Conservation (phyloP, 2,797 vertebrate genomes). For the Platyrinchus mystaceus region DNA sequence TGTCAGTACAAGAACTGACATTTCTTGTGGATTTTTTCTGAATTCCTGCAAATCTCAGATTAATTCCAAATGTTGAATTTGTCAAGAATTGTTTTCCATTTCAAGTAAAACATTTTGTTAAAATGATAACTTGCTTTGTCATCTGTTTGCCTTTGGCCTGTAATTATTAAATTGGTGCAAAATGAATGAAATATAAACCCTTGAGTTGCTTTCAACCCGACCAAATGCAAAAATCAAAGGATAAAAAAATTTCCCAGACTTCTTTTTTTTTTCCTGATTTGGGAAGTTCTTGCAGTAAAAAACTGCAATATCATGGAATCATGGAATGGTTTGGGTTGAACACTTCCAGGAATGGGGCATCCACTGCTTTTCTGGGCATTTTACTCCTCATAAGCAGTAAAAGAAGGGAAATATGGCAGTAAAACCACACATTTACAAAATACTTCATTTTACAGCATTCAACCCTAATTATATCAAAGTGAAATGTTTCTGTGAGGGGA, state of each 20-base stretch:
- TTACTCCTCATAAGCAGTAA: neutral
- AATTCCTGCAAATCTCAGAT: neutral
- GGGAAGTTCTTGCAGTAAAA: neutral
- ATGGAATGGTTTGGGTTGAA: neutral
- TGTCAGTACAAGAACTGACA: neutral
- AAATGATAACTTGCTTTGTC: conserved; percentile 15
- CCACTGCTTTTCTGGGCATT: neutral
- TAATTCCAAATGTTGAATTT: conserved; percentile 43
- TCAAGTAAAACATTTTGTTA: neutral
- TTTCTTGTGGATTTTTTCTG: neutral
- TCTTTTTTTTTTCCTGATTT: neutral
- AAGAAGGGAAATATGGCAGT: neutral
- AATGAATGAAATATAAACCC: neutral
- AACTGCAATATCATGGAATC: neutral
- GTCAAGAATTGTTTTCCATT: neutral
- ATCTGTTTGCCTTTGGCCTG: neutral
- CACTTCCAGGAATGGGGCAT: neutral
- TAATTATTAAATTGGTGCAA: neutral
- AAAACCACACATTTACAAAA: neutral
- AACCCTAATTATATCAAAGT: neutral
- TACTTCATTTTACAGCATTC: neutral
- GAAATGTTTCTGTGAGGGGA: neutral
- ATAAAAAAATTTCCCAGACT: neutral
- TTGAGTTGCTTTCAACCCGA: neutral
- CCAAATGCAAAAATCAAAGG: neutral